phyloP scores from a whole-genome alignment of 2,113 vertebrate species.

The Dolichotis patagonum region DNA sequence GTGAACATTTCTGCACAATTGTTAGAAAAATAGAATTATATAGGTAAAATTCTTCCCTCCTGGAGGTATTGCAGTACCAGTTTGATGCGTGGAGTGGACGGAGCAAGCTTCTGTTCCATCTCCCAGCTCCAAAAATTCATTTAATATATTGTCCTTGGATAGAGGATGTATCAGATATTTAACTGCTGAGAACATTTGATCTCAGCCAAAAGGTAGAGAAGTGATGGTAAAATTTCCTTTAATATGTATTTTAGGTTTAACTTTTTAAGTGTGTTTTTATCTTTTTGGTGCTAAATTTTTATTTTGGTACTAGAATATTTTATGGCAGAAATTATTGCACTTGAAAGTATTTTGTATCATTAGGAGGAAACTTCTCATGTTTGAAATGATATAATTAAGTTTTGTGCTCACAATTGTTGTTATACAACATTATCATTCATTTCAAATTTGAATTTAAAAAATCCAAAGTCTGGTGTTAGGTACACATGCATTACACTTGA shows the following conservation, averaged over 20 bases:
- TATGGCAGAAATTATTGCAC: neutral
- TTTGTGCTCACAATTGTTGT: conserved; percentile 36
- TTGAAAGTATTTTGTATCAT: neutral
- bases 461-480: neutral
- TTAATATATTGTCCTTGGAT: neutral
- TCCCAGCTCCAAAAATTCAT: neutral
- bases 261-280: conserved; percentile 5
- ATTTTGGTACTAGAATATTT: neutral
- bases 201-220: neutral
- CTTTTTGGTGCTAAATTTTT: conserved; percentile 36
- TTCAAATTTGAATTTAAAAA: conserved; percentile 56
- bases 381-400: neutral
- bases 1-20: conserved; percentile 3
- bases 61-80: neutral
- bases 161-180: neutral
- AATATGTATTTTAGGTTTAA: neutral
- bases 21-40: conserved; percentile 44
- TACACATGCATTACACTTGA: neutral
- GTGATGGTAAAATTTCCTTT: conserved; percentile 18
- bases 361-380: neutral
- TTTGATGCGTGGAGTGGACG: neutral
- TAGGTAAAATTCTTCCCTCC: neutral
- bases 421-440: conserved; percentile 15
- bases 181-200: neutral
- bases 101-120: neutral